Base-by-base conservation (phyloP, 2,888 invertebrate genomes). In the Calliopum simillimum region DNA sequence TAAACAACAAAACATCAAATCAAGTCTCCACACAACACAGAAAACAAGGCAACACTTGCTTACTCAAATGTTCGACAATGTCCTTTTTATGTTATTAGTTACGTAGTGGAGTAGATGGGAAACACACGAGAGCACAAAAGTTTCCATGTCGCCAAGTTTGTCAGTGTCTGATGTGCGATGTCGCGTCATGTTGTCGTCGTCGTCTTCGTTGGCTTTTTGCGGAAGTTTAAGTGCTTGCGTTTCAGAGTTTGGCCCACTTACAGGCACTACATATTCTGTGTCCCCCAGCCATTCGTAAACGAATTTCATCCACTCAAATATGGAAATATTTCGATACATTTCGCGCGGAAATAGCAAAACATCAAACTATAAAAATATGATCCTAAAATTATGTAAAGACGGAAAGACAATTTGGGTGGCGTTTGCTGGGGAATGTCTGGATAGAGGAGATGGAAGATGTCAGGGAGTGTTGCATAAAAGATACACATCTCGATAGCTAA, bases 1-100 rank as follows among this genome's bases (percentile, higher is more conserved):
- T 33, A 33, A 33, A 8, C 13, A 59, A 44, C 41, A 47, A 72
- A 59, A 53, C 58, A 68, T 47, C 56, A 67, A 68, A 49, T 43
- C 55, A 63, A 61, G 49, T 46, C 46, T 13, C 53, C 4, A 51
- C 43, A 25, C 59, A n/a, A 21, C 14, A 55, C 43, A 61, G 43
- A 16, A 51, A 73, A 75, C 76, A 76, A 76, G 79, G 75, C 74
- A 76, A 74, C 81, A 80, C 80, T 75, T 74, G 76, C 75, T 82
- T 82, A 82, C 79, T 79, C 81, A 81, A 81, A 81, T 82, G 84
- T 81, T 82, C 79, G 78, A 82, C 82, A 82, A 82, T 82, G 82
- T 83, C 83, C 81, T 82, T 81, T 82, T 81, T 80, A 81, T 83
- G 82, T 83, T 81, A 81, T 81, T 80, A 6, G 33, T 33, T 33